Conservation (phyloP, 2,888 invertebrate species). For the Aphrophora alni region DNA sequence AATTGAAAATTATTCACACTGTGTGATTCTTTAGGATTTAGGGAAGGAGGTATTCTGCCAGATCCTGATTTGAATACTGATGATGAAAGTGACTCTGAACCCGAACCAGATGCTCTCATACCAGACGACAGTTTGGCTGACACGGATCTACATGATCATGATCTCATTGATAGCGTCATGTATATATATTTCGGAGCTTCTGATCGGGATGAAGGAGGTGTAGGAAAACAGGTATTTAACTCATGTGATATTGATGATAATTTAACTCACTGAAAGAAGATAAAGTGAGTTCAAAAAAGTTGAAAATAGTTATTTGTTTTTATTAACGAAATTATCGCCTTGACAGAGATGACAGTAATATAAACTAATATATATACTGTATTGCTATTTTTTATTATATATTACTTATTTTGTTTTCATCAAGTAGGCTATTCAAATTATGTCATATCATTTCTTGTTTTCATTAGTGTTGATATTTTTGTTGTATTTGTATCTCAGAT, state of each 20-base stretch:
- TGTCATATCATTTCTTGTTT: too few relatives aligned
- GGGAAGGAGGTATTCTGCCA: constrained; percentile 32
- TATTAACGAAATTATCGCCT: neutral
- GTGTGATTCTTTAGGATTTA: constrained; percentile 22
- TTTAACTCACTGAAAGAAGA: neutral
- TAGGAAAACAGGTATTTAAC: constrained; percentile 47
- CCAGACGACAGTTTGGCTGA: constrained; percentile 70
- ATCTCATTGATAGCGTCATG: constrained; percentile 75
- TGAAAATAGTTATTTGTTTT: neutral
- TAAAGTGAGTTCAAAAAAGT: neutral
- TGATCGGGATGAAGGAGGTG: constrained; percentile 60
- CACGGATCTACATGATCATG: constrained; percentile 70
- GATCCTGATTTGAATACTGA: constrained; percentile 30
- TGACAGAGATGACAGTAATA: too few relatives aligned
- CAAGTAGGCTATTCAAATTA: too few relatives aligned
- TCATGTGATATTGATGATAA: neutral
- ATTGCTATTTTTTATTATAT: too few relatives aligned
- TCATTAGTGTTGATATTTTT: too few relatives aligned
- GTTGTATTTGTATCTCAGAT: too few relatives aligned
- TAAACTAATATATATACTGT: too few relatives aligned
- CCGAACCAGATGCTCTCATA: constrained; percentile 50
- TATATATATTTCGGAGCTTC: constrained; percentile 71
- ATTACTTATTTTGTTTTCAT: too few relatives aligned
- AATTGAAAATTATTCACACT: too few relatives aligned
- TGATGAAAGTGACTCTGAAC: constrained; percentile 17